Conservation (phyloP, 2,797 vertebrate species). For the Platalea minor region DNA sequence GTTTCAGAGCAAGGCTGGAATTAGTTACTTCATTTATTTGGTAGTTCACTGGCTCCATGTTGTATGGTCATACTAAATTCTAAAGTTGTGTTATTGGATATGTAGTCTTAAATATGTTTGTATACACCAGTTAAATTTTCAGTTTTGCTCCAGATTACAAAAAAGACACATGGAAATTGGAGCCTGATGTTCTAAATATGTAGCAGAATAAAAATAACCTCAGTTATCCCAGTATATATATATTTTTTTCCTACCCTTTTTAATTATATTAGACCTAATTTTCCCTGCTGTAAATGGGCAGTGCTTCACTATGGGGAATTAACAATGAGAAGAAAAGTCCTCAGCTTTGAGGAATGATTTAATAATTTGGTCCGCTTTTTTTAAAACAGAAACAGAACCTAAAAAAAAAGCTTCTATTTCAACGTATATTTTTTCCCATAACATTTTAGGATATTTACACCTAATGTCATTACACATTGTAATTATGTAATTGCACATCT, state of each 20-base stretch:
- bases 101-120: background rate
- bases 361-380: background rate
- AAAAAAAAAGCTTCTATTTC: background rate
- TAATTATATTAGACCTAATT: background rate
- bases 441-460: conserved; percentile 68
- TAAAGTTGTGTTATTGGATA: background rate
- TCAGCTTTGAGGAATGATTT: background rate
- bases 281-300: background rate
- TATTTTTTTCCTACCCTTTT: background rate
- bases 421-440: conserved; percentile 43
- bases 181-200: background rate
- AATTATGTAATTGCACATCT: conserved; percentile 74
- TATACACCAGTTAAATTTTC: background rate
- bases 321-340: background rate
- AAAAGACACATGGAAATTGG: background rate
- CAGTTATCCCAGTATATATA: background rate
- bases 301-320: background rate
- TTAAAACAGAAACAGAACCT: background rate
- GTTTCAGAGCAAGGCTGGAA: background rate
- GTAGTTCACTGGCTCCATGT: background rate
- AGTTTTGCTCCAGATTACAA: background rate
- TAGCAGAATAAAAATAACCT: background rate
- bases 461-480: conserved; percentile 65
- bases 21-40: background rate
- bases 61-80: background rate